phyloP scores from a whole-genome alignment of 2,797 vertebrate genomes.

The Pteropus rufus region DNA sequence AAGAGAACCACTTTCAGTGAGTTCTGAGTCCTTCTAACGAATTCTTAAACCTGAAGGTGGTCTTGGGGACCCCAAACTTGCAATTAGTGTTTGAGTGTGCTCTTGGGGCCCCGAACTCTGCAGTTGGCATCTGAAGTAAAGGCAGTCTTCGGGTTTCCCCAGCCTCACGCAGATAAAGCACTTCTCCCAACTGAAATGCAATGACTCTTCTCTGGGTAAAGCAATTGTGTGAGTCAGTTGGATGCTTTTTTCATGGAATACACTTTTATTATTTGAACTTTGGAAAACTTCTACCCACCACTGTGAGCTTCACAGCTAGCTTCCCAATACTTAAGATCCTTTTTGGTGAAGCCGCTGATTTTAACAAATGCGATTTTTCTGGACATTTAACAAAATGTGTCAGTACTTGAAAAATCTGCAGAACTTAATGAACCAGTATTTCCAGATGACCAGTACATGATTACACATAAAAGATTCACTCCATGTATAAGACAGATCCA shows the following conservation, averaged over 20 bases:
- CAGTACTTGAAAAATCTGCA: neutral
- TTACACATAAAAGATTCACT: neutral
- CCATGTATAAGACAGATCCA: neutral
- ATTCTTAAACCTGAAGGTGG: neutral
- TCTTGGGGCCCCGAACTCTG: neutral
- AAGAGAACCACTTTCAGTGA: neutral
- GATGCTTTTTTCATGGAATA: neutral
- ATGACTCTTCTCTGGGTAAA: neutral
- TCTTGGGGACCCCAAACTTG: neutral
- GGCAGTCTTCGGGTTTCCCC: neutral
- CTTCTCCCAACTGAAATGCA: neutral
- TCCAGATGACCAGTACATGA: neutral
- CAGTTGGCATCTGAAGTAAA: neutral
- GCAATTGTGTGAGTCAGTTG: neutral
- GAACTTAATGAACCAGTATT: neutral
- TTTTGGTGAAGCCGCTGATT: neutral
- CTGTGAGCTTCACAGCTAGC: neutral
- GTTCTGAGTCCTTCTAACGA: neutral
- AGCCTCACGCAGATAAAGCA: neutral
- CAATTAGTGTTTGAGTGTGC: neutral
- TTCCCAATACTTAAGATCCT: neutral
- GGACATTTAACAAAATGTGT: neutral
- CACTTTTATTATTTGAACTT: neutral
- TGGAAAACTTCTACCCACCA: neutral
- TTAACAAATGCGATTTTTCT: neutral